Evolutionary conservation across 2,888 invertebrate genomes (phyloP), one percentile per base, ranked within the genome.

Genomic region (Dryobotodes eremita): DNA sequence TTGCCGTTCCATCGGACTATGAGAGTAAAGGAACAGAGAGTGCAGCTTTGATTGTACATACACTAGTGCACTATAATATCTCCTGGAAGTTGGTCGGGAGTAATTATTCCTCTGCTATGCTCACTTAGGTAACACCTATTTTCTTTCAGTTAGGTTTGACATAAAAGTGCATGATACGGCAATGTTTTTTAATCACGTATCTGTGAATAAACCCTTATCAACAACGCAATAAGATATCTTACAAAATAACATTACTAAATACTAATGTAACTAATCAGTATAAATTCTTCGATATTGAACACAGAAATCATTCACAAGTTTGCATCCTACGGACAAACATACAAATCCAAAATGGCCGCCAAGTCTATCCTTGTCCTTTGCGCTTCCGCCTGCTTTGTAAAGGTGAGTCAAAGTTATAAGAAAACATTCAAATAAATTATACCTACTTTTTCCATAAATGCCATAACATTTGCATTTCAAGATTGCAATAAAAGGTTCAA

Each of bases 341-440:
- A 79, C 57, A 48, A 88, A 79, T 83, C n/a, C 70, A 88, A 87
- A 72, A 94, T 94, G 94, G 90, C 89, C 79, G 80, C 89, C 75
- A 90, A 92, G 77, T 79, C 86, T 15, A 26, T 93, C 13, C 48
- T 93, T 20, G 73, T 90, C 13, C 64, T 93, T 36, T 92, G 90
- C 85, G 82, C 92, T 74, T 89, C 91, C 69, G 90, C 89, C 68
- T 90, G 91, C 82, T 85, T 93, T 48, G 73, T 92, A 17, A 91
- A 93, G 92, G 93, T 93, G 87, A 88, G 59, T 62, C 62, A 31
- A 23, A 10, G 31, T 7, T 31, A 0, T 10, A 61, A 26, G 26
- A 31, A 61, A 10, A 4, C 0, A 15, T 26, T 59, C 2, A 50
- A 50, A 48, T 11, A 57, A 57, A 57, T n/a, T 6, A 57, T 42